phyloP scores from a whole-genome alignment of 2,113 vertebrate genomes.

The Nettapus auritus region DNA sequence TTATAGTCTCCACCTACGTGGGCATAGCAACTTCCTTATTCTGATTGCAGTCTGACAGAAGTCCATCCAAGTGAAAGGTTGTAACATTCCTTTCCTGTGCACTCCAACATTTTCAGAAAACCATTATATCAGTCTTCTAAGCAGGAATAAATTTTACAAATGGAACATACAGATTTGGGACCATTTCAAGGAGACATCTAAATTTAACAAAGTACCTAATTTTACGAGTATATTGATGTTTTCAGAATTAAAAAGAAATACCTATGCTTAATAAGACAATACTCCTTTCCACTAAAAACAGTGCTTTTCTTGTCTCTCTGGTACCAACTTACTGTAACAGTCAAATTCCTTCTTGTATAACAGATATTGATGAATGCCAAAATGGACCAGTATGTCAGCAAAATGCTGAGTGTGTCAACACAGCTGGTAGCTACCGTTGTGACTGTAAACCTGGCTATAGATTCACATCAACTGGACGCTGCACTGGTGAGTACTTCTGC shows the following conservation, averaged over 20 bases:
- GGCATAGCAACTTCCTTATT: neutral
- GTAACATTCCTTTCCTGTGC: neutral
- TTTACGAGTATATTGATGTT: neutral
- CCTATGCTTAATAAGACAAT: neutral
- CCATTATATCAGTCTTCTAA: neutral
- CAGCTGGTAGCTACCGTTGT: constrained; percentile 92
- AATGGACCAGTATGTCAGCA: constrained; percentile 95
- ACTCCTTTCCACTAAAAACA: neutral
- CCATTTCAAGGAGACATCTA: neutral
- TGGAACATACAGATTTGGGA: neutral
- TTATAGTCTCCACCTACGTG: neutral
- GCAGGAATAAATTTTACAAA: neutral
- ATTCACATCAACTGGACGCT: constrained; percentile 90
- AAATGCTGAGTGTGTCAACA: constrained; percentile 91
- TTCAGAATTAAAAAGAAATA: neutral
- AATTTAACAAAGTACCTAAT: neutral
- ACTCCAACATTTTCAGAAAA: neutral
- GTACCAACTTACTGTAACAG: neutral
- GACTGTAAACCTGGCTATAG: constrained; percentile 94
- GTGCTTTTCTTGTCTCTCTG: neutral
- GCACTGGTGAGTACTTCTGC: constrained; percentile 79
- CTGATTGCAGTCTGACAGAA: neutral
- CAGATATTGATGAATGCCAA: constrained; percentile 97
- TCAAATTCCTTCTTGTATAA: neutral
- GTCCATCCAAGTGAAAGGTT: neutral